Evolutionary conservation across 2,888 invertebrate species (phyloP), one percentile per base, ranked within the genome.

Genomic region (Phlogophora meticulosa): DNA sequence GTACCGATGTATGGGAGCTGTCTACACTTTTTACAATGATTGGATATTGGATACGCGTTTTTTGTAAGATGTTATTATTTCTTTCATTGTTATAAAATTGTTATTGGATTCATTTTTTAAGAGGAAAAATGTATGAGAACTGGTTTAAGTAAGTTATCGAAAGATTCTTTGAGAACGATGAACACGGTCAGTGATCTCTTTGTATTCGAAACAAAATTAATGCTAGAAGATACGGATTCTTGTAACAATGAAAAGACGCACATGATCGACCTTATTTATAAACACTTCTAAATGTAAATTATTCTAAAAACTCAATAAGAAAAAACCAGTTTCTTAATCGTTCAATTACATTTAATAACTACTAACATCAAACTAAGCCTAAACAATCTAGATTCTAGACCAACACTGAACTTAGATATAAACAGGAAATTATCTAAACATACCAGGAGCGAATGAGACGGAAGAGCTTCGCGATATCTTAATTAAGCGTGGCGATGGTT

Each of bases 401-500:
- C 63, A 69, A 52, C 59, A 68, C 59, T 28, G 45, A 69, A 45
- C 71, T 76, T 75, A 72, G 75, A 71, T 75, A 58, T 63, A 70
- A 75, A 77, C 75, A 71, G 77, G 72, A 75, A 79, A 72, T 81
- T 66, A 69, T 72, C 56, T 75, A 51, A 48, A 72, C 76, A 73
- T 78, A 77, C 78, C 69, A 64, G 61, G 78, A 59, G 60, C 55
- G 79, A 82, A 70, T 55, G 77, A 74, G 81, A 80, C 55, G 64
- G 59, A 76, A 63, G 67, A 81, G 76, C 38, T 71, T 63, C 40
- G 61, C 75, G 52, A 84, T 82, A 78, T 87, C 87, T 88, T 87
- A 88, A 88, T 89, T 85, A 88, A 82, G 75, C 75, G 72, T 57
- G 70, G 76, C 81, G 78, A 83, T 81, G 72, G 77, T 71, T 86